phyloP scores from a whole-genome alignment of 2,797 vertebrate species.

The Vultur gryphus region DNA sequence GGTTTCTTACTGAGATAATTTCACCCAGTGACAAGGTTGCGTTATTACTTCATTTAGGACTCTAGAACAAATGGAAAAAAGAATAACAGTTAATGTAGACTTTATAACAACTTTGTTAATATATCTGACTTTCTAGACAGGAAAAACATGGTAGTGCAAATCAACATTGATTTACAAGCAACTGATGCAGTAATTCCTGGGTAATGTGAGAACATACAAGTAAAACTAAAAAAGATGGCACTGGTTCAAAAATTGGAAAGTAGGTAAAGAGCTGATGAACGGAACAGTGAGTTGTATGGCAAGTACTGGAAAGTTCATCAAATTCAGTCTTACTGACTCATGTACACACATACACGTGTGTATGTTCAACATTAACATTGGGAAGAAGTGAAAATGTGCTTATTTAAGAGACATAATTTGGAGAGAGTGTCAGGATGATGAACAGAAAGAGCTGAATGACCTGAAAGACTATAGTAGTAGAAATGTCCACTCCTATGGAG shows the following conservation, averaged over 20 bases:
- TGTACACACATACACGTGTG: rapidly evolving
- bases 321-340: background rate
- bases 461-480: background rate
- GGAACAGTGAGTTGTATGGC: background rate
- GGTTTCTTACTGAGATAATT: background rate
- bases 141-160: background rate
- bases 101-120: background rate
- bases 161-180: background rate
- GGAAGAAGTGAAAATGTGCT: background rate
- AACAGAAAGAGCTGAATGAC: background rate
- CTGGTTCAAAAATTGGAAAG: background rate
- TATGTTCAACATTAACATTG: background rate
- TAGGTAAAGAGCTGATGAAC: background rate
- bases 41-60: background rate
- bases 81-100: background rate
- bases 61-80: background rate
- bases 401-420: background rate
- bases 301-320: background rate
- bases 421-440: background rate
- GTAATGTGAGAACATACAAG: background rate
- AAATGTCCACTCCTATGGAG: background rate
- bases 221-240: background rate
- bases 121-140: background rate
- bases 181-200: background rate
- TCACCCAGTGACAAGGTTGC: background rate